phyloP scores from a whole-genome alignment of 2,113 vertebrate genomes.

The Drymodes brunneopygia region DNA sequence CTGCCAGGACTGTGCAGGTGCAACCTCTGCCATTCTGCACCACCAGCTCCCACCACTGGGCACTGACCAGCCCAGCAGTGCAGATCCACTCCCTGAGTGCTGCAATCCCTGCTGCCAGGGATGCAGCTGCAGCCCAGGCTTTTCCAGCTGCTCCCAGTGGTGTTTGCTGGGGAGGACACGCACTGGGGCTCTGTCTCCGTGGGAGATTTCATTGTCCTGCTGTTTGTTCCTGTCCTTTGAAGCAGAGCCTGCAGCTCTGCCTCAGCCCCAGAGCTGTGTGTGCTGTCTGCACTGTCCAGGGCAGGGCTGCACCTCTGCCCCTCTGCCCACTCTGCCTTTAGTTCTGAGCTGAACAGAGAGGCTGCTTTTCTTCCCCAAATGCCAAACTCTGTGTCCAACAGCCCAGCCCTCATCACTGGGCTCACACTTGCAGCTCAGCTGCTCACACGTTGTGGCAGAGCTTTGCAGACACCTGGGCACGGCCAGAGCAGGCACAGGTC shows the following conservation, averaged over 20 bases:
- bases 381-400: neutral
- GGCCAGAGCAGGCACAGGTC: neutral
- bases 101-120: neutral
- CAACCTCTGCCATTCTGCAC: neutral
- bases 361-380: neutral
- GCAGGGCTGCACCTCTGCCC: neutral
- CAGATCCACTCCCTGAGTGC: neutral
- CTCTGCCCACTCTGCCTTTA: neutral
- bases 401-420: neutral
- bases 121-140: neutral
- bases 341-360: neutral
- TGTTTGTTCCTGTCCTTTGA: conserved; percentile 20
- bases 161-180: neutral
- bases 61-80: neutral
- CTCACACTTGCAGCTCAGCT: neutral
- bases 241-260: neutral
- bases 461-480: neutral
- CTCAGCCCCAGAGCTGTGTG: neutral
- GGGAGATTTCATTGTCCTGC: neutral
- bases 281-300: neutral
- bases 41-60: neutral
- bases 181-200: neutral
- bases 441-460: neutral
- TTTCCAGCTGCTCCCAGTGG: neutral
- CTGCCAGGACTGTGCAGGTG: neutral